Percentiles rank a stretch among this genome's conserved stretches.
These are phyloP conservation scores for Protaetia brevitarsis DNA, from an alignment of 1,140 invertebrate species.

Conservation along the genomic window DNA sequence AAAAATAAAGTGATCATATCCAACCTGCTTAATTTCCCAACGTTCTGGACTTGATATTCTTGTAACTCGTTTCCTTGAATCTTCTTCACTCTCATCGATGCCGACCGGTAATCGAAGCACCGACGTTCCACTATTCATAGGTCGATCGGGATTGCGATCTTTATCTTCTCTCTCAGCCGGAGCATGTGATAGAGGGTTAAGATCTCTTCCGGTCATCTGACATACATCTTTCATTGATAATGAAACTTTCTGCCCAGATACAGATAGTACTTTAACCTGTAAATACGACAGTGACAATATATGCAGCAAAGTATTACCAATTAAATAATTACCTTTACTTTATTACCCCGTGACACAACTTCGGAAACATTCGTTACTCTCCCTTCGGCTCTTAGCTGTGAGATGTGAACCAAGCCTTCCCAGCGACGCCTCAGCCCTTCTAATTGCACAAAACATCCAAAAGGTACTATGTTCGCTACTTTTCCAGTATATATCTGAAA, in stretches of 20 bases:
- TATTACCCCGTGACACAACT: constrained; percentile 87
- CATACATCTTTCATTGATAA: constrained; percentile 99
- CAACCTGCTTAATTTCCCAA: constrained; percentile 76
- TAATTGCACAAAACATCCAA: constrained; percentile 97
- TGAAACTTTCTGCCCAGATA: constrained; percentile 91
- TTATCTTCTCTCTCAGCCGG: constrained; percentile 63
- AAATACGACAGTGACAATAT: constrained; percentile 20
- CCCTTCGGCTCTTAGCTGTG: constrained; percentile 88
- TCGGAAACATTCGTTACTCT: constrained; percentile 92
- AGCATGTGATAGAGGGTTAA: constrained; percentile 79
- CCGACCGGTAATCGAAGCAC: constrained; percentile 66
- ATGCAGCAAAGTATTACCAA: neutral
- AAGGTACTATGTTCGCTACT: constrained; percentile 93
- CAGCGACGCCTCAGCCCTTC: constrained; percentile 83
- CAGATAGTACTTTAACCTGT: constrained; percentile 78
- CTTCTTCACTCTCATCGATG: constrained; percentile 70
- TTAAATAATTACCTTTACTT: constrained; percentile 71
- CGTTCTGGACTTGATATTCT: constrained; percentile 94
- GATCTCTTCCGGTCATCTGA: constrained; percentile 89
- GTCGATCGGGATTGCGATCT: constrained; percentile 83
- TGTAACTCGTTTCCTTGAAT: constrained; percentile 77
- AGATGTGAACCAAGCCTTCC: constrained; percentile 98
- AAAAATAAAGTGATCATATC: neutral
- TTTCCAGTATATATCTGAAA: constrained; percentile 86
- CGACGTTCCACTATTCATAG: constrained; percentile 56